Percentiles rank a stretch among this genome's conserved stretches.
Evolutionary conservation across 2,113 vertebrate genomes (phyloP).

Genomic region (Pomatorhinus ruficollis): DNA sequence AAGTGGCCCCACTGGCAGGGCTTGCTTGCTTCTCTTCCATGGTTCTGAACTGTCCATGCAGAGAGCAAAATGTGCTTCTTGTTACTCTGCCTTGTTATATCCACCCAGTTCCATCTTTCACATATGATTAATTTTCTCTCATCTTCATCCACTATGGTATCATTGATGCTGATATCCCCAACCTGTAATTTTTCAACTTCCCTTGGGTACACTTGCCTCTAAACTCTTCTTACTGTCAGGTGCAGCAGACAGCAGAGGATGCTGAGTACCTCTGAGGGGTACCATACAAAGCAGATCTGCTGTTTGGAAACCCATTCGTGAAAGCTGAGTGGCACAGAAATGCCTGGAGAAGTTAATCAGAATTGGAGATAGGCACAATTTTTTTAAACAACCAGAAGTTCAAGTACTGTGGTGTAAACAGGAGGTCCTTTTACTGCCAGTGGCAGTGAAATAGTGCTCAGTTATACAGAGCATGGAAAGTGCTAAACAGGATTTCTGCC

Average conservation of each 20-base stretch:
- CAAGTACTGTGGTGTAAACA: background rate
- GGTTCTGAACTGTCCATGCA: background rate
- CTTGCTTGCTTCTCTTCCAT: background rate
- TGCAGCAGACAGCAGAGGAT: background rate
- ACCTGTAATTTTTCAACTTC: background rate
- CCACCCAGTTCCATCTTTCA: background rate
- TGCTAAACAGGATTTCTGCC: background rate
- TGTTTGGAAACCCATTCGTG: background rate
- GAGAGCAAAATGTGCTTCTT: background rate
- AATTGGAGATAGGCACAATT: background rate
- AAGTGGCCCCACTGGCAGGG: background rate
- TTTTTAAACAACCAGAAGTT: background rate
- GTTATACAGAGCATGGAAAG: background rate
- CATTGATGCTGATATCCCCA: background rate
- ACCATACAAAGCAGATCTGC: background rate
- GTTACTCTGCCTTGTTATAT: background rate
- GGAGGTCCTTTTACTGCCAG: background rate
- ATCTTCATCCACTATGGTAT: background rate
- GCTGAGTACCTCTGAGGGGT: background rate
- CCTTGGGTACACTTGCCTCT: background rate
- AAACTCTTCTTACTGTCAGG: constrained; percentile 1
- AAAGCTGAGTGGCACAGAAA: background rate
- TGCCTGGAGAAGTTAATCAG: background rate
- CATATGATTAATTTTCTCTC: background rate
- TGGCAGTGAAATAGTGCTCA: background rate